Evolutionary conservation across 2,113 vertebrate species (phyloP).

Genomic region (Tachysurus fulvidraco): DNA sequence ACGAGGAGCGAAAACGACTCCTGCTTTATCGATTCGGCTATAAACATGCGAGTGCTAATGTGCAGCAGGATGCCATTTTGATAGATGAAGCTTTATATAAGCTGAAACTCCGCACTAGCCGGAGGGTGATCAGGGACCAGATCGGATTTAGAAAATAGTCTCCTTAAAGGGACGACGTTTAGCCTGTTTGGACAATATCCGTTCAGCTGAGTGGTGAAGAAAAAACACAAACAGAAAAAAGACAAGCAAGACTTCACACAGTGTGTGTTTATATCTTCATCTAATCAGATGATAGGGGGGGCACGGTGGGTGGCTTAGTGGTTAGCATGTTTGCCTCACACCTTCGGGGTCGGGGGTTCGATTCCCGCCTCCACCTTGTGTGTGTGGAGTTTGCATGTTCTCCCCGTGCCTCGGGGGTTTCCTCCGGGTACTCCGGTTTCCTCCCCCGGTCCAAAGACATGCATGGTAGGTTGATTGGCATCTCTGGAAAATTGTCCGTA

Average conservation of each 20-base stretch:
- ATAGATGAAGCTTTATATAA: slow-evolving; percentile 31
- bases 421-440: no score
- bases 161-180: not conserved
- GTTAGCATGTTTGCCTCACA: no score
- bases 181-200: not conserved
- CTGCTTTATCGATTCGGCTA: slow-evolving; percentile 49
- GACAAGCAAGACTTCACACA: not conserved
- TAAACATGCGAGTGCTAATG: slow-evolving; percentile 37
- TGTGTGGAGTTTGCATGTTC: no score
- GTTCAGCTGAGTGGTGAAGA: not conserved
- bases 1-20: slow-evolving; percentile 34
- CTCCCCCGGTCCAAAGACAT: no score
- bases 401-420: no score
- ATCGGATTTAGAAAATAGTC: not conserved
- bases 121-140: not conserved
- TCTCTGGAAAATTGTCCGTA: no score
- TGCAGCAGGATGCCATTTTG: slow-evolving; percentile 29
- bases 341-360: no score
- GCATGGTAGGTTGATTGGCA: no score
- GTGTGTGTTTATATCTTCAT: not conserved
- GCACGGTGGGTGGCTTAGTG: no score
- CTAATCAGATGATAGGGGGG: not conserved
- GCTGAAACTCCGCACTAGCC: not conserved
- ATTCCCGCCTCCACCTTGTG: no score
- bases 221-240: not conserved